These are phyloP conservation scores for Pongo abelii DNA, from an alignment of 2,113 vertebrate species.

Conservation along the genomic window DNA sequence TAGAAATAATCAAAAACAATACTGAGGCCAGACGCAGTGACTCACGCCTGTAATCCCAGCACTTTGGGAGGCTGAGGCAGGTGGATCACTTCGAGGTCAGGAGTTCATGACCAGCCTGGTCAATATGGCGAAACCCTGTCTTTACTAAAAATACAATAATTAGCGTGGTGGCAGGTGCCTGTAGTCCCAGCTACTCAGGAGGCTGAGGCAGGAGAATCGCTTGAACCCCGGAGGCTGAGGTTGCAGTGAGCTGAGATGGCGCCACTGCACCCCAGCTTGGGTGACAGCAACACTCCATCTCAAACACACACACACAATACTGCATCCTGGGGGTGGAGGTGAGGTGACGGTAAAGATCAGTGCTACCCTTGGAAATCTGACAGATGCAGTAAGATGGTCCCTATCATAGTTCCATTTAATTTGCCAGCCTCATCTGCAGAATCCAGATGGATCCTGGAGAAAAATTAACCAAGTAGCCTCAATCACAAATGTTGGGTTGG, in stretches of 20 bases:
- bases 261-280: too few relatives aligned
- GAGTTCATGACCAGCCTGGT: too few relatives aligned
- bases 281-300: too few relatives aligned
- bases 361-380: background rate
- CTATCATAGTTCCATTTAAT: background rate
- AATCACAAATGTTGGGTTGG: background rate
- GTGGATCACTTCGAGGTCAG: too few relatives aligned
- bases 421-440: background rate
- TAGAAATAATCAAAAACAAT: background rate
- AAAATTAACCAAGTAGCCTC: background rate
- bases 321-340: background rate
- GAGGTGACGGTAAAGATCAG: background rate
- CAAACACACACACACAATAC: background rate
- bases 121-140: too few relatives aligned
- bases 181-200: too few relatives aligned
- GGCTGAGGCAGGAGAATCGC: too few relatives aligned
- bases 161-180: too few relatives aligned
- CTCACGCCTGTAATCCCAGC: too few relatives aligned
- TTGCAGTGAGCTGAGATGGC: too few relatives aligned
- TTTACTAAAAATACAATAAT: too few relatives aligned
- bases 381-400: background rate
- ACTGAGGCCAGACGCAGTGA: background rate
- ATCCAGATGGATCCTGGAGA: background rate
- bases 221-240: accelerated
- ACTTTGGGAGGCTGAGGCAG: too few relatives aligned